Conservation (phyloP, 2,797 vertebrate species). For the Galaxias olidus region DNA sequence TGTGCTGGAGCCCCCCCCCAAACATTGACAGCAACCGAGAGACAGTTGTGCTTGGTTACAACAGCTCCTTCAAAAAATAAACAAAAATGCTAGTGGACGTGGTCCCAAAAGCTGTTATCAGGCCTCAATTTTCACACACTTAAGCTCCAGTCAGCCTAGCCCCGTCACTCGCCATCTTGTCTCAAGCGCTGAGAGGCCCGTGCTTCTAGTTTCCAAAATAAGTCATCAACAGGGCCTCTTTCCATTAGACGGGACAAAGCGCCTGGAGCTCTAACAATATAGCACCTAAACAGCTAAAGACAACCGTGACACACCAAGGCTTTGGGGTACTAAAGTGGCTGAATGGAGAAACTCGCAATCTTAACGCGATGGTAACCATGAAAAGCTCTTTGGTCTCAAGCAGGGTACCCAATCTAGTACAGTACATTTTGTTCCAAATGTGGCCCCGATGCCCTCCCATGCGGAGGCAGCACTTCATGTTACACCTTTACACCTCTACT, state of each 20-base stretch:
- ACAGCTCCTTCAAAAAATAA: slow-evolving; percentile 62
- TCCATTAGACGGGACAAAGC: slow-evolving; percentile 64
- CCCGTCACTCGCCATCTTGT: slow-evolving; percentile 83
- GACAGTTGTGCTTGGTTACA: slow-evolving; percentile 67
- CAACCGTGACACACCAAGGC: slow-evolving; percentile 69
- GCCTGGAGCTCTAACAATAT: slow-evolving; percentile 68
- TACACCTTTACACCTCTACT: no score
- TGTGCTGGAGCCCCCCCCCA: slow-evolving; percentile 8
- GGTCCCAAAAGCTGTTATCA: slow-evolving; percentile 86
- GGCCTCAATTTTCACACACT: slow-evolving; percentile 81
- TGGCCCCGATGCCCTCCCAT: neutral
- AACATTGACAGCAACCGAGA: slow-evolving; percentile 33
- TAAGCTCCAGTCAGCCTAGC: slow-evolving; percentile 76
- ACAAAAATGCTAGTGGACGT: slow-evolving; percentile 71
- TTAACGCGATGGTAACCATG: slow-evolving; percentile 64
- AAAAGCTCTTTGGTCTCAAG: slow-evolving; percentile 58
- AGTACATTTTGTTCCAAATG: slow-evolving; percentile 65
- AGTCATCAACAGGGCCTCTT: slow-evolving; percentile 74
- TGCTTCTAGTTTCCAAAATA: slow-evolving; percentile 85
- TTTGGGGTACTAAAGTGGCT: slow-evolving; percentile 54
- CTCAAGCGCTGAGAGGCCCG: slow-evolving; percentile 74
- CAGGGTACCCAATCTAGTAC: slow-evolving; percentile 59
- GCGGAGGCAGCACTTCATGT: neutral
- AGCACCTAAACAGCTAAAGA: slow-evolving; percentile 72
- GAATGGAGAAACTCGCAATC: slow-evolving; percentile 59